Evolutionary conservation across 2,888 invertebrate species (phyloP).

Genomic region (Candidula unifasciata): DNA sequence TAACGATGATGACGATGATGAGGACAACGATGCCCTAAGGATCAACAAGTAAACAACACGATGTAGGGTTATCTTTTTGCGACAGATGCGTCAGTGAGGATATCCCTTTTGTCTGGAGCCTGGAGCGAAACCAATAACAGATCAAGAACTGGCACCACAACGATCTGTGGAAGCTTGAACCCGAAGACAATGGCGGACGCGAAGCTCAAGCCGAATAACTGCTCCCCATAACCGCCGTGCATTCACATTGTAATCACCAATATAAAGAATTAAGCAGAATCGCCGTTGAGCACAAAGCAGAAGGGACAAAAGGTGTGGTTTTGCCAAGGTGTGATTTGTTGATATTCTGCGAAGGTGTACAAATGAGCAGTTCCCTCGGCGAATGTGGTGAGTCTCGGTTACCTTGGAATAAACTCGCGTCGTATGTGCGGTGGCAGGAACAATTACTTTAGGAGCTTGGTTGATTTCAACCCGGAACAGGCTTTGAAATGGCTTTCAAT

Average conservation of each 20-base stretch:
- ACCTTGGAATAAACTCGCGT: not conserved
- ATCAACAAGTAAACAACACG: not conserved
- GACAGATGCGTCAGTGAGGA: conserved; percentile 35
- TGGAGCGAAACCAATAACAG: conserved; percentile 33
- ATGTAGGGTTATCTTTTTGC: conserved; percentile 28
- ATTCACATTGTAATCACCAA: too few relatives aligned
- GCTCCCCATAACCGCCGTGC: too few relatives aligned
- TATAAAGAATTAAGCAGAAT: not conserved
- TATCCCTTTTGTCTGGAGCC: conserved; percentile 1
- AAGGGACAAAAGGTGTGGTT: conserved; percentile 19
- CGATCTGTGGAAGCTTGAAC: conserved; percentile 19
- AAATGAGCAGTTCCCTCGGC: not conserved
- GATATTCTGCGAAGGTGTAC: conserved; percentile 7
- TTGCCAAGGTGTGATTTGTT: conserved; percentile 21
- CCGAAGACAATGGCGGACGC: not conserved
- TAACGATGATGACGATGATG: not conserved
- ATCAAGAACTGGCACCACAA: conserved; percentile 23
- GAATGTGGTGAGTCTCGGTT: not conserved
- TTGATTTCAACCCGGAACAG: too few relatives aligned
- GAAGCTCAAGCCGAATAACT: conserved; percentile 18
- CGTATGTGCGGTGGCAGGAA: too few relatives aligned
- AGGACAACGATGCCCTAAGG: not conserved
- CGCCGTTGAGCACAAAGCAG: not conserved
- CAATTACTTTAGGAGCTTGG: too few relatives aligned
- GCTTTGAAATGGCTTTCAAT: too few relatives aligned